Evolutionary conservation across 1,140 invertebrate genomes (phyloP).

Genomic region (Lordiphosa clarofinis): DNA sequence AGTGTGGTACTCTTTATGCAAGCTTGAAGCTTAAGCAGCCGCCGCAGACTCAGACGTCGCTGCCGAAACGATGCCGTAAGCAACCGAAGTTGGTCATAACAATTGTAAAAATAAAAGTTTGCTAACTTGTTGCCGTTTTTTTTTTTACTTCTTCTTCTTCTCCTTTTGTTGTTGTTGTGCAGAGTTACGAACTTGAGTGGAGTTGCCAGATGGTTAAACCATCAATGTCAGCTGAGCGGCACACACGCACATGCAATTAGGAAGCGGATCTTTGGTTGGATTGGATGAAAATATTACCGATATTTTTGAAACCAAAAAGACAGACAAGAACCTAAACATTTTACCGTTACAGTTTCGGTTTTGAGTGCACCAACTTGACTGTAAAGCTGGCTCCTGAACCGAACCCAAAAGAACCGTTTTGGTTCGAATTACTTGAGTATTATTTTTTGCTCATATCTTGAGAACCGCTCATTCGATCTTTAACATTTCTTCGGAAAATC

Average conservation of each 20-base stretch:
- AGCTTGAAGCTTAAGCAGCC: conserved; percentile 51
- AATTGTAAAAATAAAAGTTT: conserved; percentile 49
- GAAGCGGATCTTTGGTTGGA: too few species aligned
- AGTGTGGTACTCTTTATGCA: conserved; percentile 66
- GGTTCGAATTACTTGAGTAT: too few species aligned
- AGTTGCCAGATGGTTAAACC: conserved; percentile 32
- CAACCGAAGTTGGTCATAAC: conserved; percentile 65
- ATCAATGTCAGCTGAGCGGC: conserved; percentile 30
- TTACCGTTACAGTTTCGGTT: too few species aligned
- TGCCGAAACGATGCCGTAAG: conserved; percentile 57
- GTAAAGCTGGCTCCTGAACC: too few species aligned
- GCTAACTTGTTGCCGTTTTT: conserved; percentile 64
- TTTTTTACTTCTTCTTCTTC: conserved; percentile 5
- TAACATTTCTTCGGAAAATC: too few species aligned
- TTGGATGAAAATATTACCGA: too few species aligned
- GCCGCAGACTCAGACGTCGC: conserved; percentile 33
- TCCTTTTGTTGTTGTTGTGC: conserved; percentile 25
- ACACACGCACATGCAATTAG: neutral
- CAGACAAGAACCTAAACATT: too few species aligned
- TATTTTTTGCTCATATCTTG: too few species aligned
- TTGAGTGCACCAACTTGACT: too few species aligned
- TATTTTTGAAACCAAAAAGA: too few species aligned
- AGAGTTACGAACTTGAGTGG: conserved; percentile 30
- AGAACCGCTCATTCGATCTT: too few species aligned
- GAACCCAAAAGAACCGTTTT: too few species aligned